A percentile compares a stretch with the other conserved stretches of the same genome.
Evolutionary conservation across 2,113 vertebrate genomes (phyloP).

Genomic region (Oncorhynchus clarkii): DNA sequence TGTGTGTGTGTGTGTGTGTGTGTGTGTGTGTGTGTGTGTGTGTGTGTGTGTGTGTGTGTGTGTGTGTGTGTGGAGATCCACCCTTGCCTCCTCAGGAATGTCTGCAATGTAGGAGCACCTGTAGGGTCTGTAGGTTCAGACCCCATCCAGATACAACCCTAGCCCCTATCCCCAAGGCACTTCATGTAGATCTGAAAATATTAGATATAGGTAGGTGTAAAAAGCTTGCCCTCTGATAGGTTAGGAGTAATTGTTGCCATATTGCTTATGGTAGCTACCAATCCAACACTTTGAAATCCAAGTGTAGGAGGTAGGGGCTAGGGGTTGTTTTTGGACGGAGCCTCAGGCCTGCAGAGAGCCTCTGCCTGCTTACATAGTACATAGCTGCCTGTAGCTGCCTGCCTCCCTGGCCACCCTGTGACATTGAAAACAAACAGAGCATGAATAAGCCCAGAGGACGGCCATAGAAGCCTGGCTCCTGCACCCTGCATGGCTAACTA

Average conservation of each 20-base stretch:
- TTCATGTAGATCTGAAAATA: too few species aligned
- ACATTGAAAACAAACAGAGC: conserved; percentile 30
- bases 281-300: too few species aligned
- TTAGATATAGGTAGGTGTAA: too few species aligned
- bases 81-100: conserved; percentile 71
- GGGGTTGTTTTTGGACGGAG: too few species aligned
- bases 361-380: too few species aligned
- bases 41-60: neutral
- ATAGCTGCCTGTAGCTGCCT: conserved; percentile 8
- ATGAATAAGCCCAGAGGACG: conserved; percentile 15
- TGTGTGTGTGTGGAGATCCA: conserved; percentile 45
- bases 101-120: conserved; percentile 65
- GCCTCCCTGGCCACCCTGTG: neutral
- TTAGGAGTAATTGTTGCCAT: too few species aligned
- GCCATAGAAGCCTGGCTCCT: neutral
- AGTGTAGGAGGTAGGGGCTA: too few species aligned
- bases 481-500: neutral
- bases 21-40: neutral
- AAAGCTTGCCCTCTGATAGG: too few species aligned
- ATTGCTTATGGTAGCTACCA: too few species aligned
- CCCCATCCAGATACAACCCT: too few species aligned
- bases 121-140: neutral
- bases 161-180: too few species aligned
- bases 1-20: neutral
- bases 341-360: too few species aligned